phyloP scores from a whole-genome alignment of 2,888 invertebrate species.

The Zootermopsis nevadensis region DNA sequence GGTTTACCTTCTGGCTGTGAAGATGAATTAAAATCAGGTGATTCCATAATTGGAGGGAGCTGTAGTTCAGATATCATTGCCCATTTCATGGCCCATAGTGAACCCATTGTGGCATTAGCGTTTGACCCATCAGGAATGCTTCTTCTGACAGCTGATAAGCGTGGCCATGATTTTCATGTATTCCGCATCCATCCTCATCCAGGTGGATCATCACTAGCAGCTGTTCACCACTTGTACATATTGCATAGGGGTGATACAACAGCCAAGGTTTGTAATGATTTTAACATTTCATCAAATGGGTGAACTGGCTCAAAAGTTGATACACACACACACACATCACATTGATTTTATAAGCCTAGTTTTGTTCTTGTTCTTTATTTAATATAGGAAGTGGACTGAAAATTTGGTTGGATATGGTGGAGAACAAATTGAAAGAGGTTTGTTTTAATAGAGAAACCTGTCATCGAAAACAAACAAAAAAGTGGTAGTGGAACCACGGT shows the following conservation, averaged over 20 bases:
- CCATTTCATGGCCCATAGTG: conserved; percentile 88
- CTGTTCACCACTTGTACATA: conserved; percentile 94
- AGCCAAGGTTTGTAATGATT: conserved; percentile 76
- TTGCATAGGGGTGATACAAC: conserved; percentile 96
- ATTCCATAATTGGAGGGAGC: conserved; percentile 57
- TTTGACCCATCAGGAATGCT: conserved; percentile 93
- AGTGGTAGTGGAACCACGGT: no score
- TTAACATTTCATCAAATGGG: no score
- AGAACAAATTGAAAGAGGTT: no score
- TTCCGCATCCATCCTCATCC: conserved; percentile 96
- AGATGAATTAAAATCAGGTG: conserved; percentile 23
- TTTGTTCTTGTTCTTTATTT: no score
- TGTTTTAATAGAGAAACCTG: no score
- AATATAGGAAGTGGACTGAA: no score
- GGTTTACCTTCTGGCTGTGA: neutral
- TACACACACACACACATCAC: no score
- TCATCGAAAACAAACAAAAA: no score
- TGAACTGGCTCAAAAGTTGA: no score
- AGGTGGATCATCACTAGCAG: conserved; percentile 84
- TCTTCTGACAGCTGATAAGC: conserved; percentile 89
- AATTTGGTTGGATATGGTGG: no score
- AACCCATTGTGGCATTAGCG: conserved; percentile 88
- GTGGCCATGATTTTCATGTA: conserved; percentile 96
- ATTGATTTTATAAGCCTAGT: no score
- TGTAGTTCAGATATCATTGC: conserved; percentile 77